Evolutionary conservation across 1,140 invertebrate species (phyloP), one percentile per base, ranked within the genome.

Genomic region (Heterodera schachtii): DNA sequence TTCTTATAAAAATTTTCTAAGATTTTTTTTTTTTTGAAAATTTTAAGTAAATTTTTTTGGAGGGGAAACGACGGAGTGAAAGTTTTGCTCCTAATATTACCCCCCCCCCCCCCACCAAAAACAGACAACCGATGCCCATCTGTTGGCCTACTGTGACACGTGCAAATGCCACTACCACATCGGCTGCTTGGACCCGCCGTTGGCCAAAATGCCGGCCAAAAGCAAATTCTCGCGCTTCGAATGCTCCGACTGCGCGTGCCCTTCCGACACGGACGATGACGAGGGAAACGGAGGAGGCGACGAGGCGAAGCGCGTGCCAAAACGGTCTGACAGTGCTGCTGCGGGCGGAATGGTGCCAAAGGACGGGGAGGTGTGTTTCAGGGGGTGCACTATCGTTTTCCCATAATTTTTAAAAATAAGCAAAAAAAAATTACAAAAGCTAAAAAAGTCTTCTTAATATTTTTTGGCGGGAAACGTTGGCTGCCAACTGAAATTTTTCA

Each of bases 91-190:
- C 31, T 31, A 31, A 52, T 52, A 19, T 47, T 70, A 31, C 16
- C 44, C 7, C 21, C 19, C 44, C 7, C 21, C 19, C 2, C 19
- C 13, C 16, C 67, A 73, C 57, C 69, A 84, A 82, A 71, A 73
- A 69, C 69, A 84, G 82, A 71, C 69, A 9, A 84, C 52, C 70
- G 94, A 95, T 91, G 95, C 95, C 85, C 95, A 96, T 91, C 91
- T 96, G 76, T 92, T 98, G 84, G 94, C 95, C 0, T 95, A 95
- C 87, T 98, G 97, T 91, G 96, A 98, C 90, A 95, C 94, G 0
- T 98, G 97, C 90, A 93, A 94, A 85, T 92, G 95, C 47, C 94
- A 95, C 90, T 98, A 97, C 91, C 97, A 98, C 92, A 91, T 97
- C 73, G 93, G 94, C 71, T 98, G 97, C 91, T 92, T 98, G 70